phyloP scores from a whole-genome alignment of 2,888 invertebrate genomes.

The Dromius quadrimaculatus region DNA sequence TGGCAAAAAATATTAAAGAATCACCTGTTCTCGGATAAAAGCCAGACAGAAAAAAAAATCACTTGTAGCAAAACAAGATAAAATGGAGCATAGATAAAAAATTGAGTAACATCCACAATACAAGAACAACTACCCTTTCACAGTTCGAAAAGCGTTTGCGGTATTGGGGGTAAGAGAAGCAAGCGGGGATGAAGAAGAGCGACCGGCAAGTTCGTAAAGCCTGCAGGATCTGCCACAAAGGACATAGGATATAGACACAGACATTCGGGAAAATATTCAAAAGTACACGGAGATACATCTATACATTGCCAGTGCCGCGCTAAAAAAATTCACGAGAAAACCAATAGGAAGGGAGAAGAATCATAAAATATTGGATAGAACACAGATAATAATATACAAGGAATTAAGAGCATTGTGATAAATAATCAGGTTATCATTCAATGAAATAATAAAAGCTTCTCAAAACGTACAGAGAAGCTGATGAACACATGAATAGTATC shows the following conservation, averaged over 20 bases:
- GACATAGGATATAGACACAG: conserved; percentile 46
- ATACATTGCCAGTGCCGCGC: conserved; percentile 32
- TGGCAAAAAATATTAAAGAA: neutral
- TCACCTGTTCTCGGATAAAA: conserved; percentile 14
- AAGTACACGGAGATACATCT: conserved; percentile 44
- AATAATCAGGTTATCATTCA: too few relatives aligned
- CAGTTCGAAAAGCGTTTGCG: conserved; percentile 33
- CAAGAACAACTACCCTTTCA: conserved; percentile 46
- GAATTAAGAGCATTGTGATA: too few relatives aligned
- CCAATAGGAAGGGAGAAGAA: too few relatives aligned
- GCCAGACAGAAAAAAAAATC: conserved; percentile 32
- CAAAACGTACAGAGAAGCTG: too few relatives aligned
- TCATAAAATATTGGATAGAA: neutral
- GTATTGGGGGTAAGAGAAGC: neutral
- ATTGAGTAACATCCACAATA: conserved; percentile 36
- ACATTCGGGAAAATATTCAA: conserved; percentile 49
- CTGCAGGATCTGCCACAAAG: conserved; percentile 40
- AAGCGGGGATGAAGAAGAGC: neutral
- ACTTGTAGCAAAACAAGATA: conserved; percentile 22
- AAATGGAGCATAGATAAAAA: conserved; percentile 42
- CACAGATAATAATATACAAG: too few relatives aligned
- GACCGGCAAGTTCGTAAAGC: conserved; percentile 39
- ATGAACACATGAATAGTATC: too few relatives aligned
- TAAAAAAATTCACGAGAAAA: neutral
- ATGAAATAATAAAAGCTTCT: too few relatives aligned